These are phyloP conservation scores for Zonitis immaculata DNA, from an alignment of 2,888 invertebrate genomes.

Conservation along the genomic window DNA sequence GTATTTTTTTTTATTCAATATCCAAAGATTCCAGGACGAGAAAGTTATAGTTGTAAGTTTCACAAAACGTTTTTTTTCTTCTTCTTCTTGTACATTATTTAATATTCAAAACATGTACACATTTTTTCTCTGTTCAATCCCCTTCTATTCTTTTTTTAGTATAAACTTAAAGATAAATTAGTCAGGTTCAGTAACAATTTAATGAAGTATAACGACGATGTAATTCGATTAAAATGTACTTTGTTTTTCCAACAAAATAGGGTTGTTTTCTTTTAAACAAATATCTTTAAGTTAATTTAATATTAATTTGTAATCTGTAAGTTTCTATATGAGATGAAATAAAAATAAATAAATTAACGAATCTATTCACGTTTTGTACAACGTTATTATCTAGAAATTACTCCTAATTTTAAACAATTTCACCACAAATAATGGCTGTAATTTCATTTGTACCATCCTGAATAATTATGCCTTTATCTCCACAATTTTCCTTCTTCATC, in stretches of 20 bases:
- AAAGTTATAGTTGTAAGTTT: not conserved
- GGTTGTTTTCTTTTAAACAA: not conserved
- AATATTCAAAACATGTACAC: not conserved
- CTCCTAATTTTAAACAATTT: not conserved
- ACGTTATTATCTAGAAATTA: not conserved
- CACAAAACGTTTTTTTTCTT: not conserved
- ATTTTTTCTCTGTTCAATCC: not conserved
- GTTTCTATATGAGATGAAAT: no score
- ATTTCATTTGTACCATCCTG: not conserved
- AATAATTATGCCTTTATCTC: not conserved
- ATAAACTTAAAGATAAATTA: not conserved
- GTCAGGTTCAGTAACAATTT: not conserved
- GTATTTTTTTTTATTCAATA: not conserved
- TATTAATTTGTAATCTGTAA: not conserved
- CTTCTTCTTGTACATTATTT: not conserved
- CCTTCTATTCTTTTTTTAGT: not conserved
- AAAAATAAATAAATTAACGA: not conserved
- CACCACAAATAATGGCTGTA: not conserved
- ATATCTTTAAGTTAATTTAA: not conserved
- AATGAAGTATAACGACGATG: slow-evolving; percentile 1
- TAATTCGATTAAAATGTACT: not conserved
- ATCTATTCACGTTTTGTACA: not conserved
- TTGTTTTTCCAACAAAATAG: not conserved
- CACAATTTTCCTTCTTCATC: no score
- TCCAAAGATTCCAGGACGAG: not conserved